Evolutionary conservation across 2,888 invertebrate species (phyloP).

Genomic region (Rotaria macrura): DNA sequence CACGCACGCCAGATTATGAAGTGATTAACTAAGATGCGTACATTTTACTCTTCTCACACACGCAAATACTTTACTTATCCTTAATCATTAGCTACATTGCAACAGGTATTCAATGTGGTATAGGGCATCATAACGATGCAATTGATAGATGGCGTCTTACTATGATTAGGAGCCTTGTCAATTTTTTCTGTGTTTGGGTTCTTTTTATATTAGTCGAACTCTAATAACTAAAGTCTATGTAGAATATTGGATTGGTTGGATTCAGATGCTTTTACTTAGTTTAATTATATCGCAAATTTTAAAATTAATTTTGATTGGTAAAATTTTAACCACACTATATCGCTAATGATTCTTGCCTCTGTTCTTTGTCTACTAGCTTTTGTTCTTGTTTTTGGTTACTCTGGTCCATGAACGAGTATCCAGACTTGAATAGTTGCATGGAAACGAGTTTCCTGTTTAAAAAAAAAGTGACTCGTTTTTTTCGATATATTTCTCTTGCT

Average conservation of each 20-base stretch:
- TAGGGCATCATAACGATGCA: too few species aligned
- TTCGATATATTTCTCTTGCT: neutral
- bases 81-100: too few species aligned
- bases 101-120: too few species aligned
- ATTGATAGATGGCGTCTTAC: neutral
- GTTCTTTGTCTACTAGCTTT: neutral
- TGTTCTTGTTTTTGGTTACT: neutral
- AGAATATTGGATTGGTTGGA: neutral
- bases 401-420: neutral
- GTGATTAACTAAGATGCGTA: too few species aligned
- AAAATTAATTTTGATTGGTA: neutral
- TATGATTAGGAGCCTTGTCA: neutral
- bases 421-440: neutral
- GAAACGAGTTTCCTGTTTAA: neutral
- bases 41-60: too few species aligned
- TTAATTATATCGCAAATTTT: neutral
- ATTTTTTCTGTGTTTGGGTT: too few species aligned
- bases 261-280: neutral
- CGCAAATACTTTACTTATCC: too few species aligned
- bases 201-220: neutral
- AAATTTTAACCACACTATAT: neutral
- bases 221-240: neutral
- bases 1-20: too few species aligned
- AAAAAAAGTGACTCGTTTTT: too few species aligned
- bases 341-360: neutral